Evolutionary conservation across 2,797 vertebrate genomes (phyloP), one percentile per base, ranked within the genome.

Genomic region (Pangasius mekongensis): DNA sequence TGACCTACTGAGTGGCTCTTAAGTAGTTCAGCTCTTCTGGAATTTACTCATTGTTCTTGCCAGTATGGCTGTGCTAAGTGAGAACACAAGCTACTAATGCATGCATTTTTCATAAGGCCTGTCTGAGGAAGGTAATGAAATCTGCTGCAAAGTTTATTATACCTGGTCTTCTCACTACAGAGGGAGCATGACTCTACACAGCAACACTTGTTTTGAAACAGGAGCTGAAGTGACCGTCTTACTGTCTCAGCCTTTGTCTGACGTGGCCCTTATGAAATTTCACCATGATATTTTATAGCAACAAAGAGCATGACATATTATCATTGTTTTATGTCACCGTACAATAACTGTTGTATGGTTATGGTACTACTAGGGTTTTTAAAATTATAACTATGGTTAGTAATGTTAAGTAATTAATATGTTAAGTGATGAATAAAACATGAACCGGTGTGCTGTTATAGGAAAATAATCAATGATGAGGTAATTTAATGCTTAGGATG

Each of bases 21-120:
- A 62, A 82, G 54, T 74, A 74, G 84, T 62, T 71, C 78, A 54
- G 66, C 56, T 60, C 54, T 89, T 64, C 78, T 84, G 80, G 27
- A 36, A 76, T 89, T 60, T 81, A 78, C 73, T 89, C 76, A 86
- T 81, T 90, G 88, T 87, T 84, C 49, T 52, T 64, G 82, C 71
- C 62, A 83, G 67, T 74, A 90, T 22, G 66, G 86, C 85, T 77
- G 66, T 83, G 86, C 58, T 74, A 84, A 83, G 81, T 66, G 64
- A 84, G 82, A 78, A 64, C 85, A 74, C 71, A 58, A 82, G 81
- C 88, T 85, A 73, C 71, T 87, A 84, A 80, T 85, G 66, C 93
- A 96, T 96, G 94, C 95, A 95, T 96, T 95, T 95, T 95, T 96
- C 95, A 96, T 96, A 95, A 95, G 94, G 92, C 92, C 93, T 93